phyloP scores from a whole-genome alignment of 2,797 vertebrate genomes.

The Chanos chanos region DNA sequence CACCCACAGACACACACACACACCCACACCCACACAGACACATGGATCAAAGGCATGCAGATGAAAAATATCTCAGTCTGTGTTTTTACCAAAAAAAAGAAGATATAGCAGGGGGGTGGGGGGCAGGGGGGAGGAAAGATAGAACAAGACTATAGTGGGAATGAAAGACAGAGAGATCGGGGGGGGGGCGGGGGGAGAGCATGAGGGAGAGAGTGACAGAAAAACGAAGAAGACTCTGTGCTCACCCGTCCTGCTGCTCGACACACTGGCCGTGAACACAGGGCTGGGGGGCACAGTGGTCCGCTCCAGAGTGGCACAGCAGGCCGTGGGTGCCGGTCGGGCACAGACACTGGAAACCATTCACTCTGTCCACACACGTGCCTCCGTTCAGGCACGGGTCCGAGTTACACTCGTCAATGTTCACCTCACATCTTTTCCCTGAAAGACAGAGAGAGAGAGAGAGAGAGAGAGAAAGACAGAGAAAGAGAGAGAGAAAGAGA shows the following conservation, averaged over 20 bases:
- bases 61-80: background rate
- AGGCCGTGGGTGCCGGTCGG: conserved; percentile 81
- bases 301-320: conserved; percentile 81
- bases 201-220: background rate
- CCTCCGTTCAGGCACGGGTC: conserved; percentile 88
- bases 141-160: background rate
- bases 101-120: no score
- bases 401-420: conserved; percentile 86
- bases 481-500: background rate
- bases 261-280: conserved; percentile 83
- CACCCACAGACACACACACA: background rate
- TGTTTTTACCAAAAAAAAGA: no score
- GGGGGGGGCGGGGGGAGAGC: background rate
- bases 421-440: conserved; percentile 80
- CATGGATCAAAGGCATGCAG: background rate
- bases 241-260: conserved; percentile 78
- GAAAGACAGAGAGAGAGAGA: background rate
- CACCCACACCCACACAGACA: background rate
- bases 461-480: background rate
- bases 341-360: conserved; percentile 81
- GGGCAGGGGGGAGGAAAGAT: no score
- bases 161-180: background rate
- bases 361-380: conserved; percentile 80
- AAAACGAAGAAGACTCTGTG: background rate
- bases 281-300: conserved; percentile 81